phyloP scores from a whole-genome alignment of 92 coral and sea anemone genomes.

The Epizoanthus illoricatus region DNA sequence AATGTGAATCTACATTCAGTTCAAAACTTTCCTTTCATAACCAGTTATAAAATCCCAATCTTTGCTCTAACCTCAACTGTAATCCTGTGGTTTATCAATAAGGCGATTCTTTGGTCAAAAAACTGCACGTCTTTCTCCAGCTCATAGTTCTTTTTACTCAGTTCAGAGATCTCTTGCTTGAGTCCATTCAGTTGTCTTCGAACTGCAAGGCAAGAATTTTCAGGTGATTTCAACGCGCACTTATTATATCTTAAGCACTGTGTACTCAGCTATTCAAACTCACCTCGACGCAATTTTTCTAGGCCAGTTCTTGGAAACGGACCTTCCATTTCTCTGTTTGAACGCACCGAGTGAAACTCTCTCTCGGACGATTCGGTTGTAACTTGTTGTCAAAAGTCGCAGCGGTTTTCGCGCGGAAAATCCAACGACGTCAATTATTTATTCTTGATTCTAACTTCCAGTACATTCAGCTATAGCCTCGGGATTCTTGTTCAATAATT shows the following conservation, averaged over 20 bases:
- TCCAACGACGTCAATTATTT: neutral
- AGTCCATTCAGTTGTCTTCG: slow-evolving; percentile 80
- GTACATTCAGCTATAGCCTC: slow-evolving; percentile 16
- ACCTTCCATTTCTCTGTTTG: slow-evolving; percentile 30
- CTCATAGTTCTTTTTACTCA: slow-evolving; percentile 92
- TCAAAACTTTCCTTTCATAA: neutral
- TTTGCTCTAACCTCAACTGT: slow-evolving; percentile 78
- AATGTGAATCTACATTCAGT: neutral
- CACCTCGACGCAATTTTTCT: slow-evolving; percentile 36
- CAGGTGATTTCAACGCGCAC: neutral
- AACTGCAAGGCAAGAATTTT: slow-evolving; percentile 53
- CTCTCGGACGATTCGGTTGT: too few species aligned
- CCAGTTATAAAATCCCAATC: neutral
- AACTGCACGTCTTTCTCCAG: slow-evolving; percentile 90
- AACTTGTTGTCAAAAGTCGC: neutral
- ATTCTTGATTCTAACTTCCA: slow-evolving; percentile 3
- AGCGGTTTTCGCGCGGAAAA: slow-evolving; percentile 20
- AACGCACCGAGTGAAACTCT: neutral
- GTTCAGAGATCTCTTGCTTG: slow-evolving; percentile 87
- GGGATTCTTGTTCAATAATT: neutral
- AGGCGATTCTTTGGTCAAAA: slow-evolving; percentile 96
- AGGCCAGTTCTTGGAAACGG: slow-evolving; percentile 23
- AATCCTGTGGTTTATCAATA: slow-evolving; percentile 91
- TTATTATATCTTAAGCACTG: neutral
- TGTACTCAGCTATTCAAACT: neutral